Evolutionary conservation across 2,113 vertebrate genomes (phyloP).

Genomic region (Acinonyx jubatus): DNA sequence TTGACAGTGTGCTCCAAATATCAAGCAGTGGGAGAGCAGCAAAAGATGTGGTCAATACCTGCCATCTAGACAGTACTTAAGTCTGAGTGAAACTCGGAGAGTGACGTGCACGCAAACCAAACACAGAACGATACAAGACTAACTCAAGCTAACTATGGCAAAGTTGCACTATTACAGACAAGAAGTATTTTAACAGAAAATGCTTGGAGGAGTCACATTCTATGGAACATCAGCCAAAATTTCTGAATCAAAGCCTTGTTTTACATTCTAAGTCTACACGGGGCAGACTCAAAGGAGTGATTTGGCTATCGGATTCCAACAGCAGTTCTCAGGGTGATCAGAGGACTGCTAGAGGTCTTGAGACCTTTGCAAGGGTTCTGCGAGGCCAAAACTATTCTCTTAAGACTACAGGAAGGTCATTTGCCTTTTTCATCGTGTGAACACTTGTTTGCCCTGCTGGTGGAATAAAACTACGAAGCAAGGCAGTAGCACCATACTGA

Average conservation of each 20-base stretch:
- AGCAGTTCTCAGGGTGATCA: not conserved
- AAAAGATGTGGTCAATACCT: not conserved
- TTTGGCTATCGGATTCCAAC: not conserved
- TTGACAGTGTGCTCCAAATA: not conserved
- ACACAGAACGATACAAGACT: not conserved
- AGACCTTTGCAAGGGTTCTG: not conserved
- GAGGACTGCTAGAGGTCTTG: not conserved
- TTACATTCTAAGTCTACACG: not conserved
- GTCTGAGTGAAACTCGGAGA: not conserved
- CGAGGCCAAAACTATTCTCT: not conserved
- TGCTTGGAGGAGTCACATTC: not conserved
- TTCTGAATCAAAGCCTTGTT: not conserved
- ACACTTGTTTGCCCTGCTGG: not conserved
- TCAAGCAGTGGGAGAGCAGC: not conserved
- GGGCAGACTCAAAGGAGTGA: not conserved
- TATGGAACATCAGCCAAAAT: not conserved
- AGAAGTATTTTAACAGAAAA: not conserved
- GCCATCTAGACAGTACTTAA: not conserved
- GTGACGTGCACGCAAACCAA: too few species aligned
- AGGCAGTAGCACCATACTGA: too few species aligned
- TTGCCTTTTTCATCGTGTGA: not conserved
- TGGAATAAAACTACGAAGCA: not conserved
- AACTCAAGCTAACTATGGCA: too few species aligned
- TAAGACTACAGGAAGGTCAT: not conserved
- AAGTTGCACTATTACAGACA: not conserved